Evolutionary conservation across 2,113 vertebrate species (phyloP).

Genomic region (Sakesphorus luctuosus): DNA sequence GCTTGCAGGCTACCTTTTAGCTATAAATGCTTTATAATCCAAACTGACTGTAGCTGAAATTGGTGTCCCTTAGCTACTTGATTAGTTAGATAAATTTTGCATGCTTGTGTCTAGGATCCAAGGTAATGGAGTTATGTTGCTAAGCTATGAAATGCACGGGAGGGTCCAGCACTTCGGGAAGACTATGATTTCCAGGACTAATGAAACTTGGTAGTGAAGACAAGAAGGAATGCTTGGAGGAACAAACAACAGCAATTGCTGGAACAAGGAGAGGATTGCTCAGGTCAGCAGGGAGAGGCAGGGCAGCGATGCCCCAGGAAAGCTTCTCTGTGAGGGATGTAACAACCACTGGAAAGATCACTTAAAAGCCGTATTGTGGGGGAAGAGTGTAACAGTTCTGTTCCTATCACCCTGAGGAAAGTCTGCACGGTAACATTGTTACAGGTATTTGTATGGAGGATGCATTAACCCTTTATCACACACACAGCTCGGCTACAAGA

Average conservation of each 20-base stretch:
- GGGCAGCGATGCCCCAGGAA: not conserved
- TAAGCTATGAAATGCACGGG: slow-evolving; percentile 45
- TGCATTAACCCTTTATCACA: not conserved
- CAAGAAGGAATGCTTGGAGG: slow-evolving; percentile 11
- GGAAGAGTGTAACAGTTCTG: not conserved
- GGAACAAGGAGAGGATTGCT: not conserved
- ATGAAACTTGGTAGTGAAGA: not conserved
- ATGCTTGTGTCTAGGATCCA: slow-evolving; percentile 43
- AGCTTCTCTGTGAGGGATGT: not conserved
- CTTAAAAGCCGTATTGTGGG: not conserved
- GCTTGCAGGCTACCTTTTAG: not conserved
- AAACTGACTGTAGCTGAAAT: slow-evolving; percentile 10
- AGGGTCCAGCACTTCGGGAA: not conserved
- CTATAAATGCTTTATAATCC: slow-evolving; percentile 3
- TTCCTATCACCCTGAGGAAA: not conserved
- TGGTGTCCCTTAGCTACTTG: slow-evolving; percentile 6
- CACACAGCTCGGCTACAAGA: not conserved
- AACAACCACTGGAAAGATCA: not conserved
- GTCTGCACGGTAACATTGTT: not conserved
- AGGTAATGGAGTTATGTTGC: slow-evolving; percentile 63
- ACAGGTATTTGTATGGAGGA: not conserved
- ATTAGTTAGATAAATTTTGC: slow-evolving; percentile 55
- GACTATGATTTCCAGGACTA: slow-evolving; percentile 15
- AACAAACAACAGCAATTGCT: not conserved
- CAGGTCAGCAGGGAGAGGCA: rapidly evolving